phyloP scores from a whole-genome alignment of 2,888 invertebrate genomes.

The Pandemis corylana region DNA sequence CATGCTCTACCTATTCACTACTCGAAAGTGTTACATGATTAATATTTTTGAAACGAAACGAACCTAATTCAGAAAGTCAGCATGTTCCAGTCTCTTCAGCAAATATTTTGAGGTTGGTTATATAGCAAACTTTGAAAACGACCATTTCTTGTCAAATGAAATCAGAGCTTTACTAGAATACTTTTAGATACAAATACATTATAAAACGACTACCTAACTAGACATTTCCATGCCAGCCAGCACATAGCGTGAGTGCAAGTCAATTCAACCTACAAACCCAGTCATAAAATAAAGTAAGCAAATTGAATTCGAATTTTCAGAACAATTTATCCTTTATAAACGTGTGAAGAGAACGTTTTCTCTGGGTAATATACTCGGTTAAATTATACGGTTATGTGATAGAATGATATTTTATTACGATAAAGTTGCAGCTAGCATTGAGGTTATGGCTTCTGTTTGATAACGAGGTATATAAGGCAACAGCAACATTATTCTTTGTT shows the following conservation, averaged over 20 bases:
- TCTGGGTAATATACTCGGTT: slow-evolving; percentile 3
- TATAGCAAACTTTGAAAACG: too few relatives aligned
- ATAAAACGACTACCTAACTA: not conserved
- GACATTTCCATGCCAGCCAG: not conserved
- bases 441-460: slow-evolving; percentile 7
- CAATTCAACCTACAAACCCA: slow-evolving; percentile 34
- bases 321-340: slow-evolving; percentile 30
- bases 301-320: slow-evolving; percentile 33
- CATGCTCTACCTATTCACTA: too few relatives aligned
- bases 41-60: too few relatives aligned
- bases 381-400: slow-evolving; percentile 9
- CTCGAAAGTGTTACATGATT: too few relatives aligned
- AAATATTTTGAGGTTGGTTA: too few relatives aligned
- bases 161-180: not conserved
- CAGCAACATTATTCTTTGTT: not conserved
- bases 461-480: slow-evolving; percentile 4
- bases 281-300: slow-evolving; percentile 31
- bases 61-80: too few relatives aligned
- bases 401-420: slow-evolving; percentile 5
- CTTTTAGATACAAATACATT: not conserved
- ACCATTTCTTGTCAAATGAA: too few relatives aligned
- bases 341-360: slow-evolving; percentile 31
- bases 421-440: not conserved
- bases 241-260: slow-evolving; percentile 2
- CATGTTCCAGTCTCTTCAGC: too few relatives aligned